Percentiles rank a stretch among this genome's conserved stretches.
Evolutionary conservation across 2,113 vertebrate genomes (phyloP).

Genomic region (Burhinus oedicnemus): DNA sequence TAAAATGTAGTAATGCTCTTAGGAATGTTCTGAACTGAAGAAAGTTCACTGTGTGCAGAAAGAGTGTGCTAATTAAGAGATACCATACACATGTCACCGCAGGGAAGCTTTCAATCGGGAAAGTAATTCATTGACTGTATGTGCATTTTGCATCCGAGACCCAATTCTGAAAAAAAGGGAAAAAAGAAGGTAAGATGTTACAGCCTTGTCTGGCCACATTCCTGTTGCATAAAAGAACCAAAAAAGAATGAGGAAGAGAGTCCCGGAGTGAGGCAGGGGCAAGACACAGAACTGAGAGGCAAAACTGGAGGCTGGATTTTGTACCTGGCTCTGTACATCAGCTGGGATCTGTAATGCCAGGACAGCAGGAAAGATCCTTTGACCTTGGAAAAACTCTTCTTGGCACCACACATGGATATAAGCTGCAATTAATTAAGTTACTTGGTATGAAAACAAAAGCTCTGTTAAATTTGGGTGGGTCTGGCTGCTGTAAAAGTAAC

Average conservation of each 20-base stretch:
- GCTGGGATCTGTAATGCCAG: not conserved
- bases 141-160: not conserved
- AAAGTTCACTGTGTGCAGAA: slow-evolving; percentile 1
- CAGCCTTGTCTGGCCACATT: slow-evolving; percentile 8
- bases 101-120: not conserved
- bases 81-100: not conserved
- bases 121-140: not conserved
- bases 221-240: not conserved
- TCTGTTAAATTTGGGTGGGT: not conserved
- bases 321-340: not conserved
- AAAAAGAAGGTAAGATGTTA: not conserved
- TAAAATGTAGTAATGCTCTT: slow-evolving; percentile 3
- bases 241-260: not conserved
- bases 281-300: not conserved
- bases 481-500: not conserved
- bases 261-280: not conserved
- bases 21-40: slow-evolving; percentile 5
- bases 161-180: not conserved
- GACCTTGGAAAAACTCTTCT: not conserved
- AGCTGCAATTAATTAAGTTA: slow-evolving; percentile 1
- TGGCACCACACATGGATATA: not conserved
- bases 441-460: not conserved
- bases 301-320: not conserved
- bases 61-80: slow-evolving; percentile 3
- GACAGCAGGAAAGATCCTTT: not conserved